phyloP scores from a whole-genome alignment of 1,140 invertebrate species.

The Magallana angulata region DNA sequence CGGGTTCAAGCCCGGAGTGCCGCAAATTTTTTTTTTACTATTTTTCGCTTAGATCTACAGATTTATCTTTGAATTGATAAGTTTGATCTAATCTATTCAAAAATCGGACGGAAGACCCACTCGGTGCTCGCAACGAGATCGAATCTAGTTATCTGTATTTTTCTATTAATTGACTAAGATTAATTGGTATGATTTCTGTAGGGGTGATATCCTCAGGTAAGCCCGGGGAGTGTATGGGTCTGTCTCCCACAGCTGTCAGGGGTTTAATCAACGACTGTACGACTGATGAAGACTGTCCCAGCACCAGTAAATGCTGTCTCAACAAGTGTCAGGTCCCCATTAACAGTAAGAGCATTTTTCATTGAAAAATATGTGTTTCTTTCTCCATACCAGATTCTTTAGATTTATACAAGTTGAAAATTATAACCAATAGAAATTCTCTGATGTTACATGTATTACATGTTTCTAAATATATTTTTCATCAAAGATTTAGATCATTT shows the following conservation, averaged over 20 bases:
- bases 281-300: slow-evolving; percentile 42
- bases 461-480: not conserved
- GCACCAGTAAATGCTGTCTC: slow-evolving; percentile 50
- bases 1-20: too few species aligned
- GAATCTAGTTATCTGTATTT: too few species aligned
- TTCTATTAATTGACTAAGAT: too few species aligned
- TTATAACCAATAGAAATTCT: too few species aligned
- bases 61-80: too few species aligned
- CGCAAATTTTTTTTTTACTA: too few species aligned
- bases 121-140: too few species aligned
- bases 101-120: too few species aligned
- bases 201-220: not conserved
- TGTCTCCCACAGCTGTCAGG: not conserved
- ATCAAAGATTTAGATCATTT: not conserved
- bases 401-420: not conserved
- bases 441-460: too few species aligned
- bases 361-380: not conserved
- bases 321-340: slow-evolving; percentile 38
- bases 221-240: slow-evolving; percentile 36
- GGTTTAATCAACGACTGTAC: slow-evolving; percentile 40
- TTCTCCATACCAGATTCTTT: too few species aligned
- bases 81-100: too few species aligned
- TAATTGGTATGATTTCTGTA: not conserved
- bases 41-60: too few species aligned
- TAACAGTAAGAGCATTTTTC: slow-evolving; percentile 7